Evolutionary conservation across 2,113 vertebrate species (phyloP), one percentile per base, ranked within the genome.

Genomic region (Bubo blakistoni): DNA sequence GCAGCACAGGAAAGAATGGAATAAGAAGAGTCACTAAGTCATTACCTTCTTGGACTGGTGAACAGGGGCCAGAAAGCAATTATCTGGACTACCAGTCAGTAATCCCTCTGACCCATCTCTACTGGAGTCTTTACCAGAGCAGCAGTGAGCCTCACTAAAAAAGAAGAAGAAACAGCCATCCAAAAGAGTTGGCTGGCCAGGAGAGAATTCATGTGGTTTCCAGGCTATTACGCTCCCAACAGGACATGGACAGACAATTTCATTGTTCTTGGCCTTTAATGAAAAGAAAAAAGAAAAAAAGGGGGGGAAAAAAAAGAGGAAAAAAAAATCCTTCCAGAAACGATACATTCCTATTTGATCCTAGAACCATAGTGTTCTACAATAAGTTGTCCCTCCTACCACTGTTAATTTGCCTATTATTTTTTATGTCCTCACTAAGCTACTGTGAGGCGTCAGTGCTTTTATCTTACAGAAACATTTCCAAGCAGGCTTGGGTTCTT

Each of bases 371-470:
- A 49, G 69, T 32, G 85, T 52, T 62, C 49, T 54, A 47, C 65
- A 58, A 1, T 38, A 77, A 82, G 58, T 30, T 86, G 78, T 70
- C n/a, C 46, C 49, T 88, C 81, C 46, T 73, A 47, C 15, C 5
- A 11, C 73, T 93, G 57, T 42, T 93, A 92, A 97, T 94, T 91
- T 91, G n/a, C 78, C 62, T 85, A 55, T 92, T 91, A 73, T 89
- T 92, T 94, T 81, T 59, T 73, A 63, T 66, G 77, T 52, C 13
- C 61, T 86, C 27, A 81, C 54, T 32, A 42, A 87, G 65, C 40
- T 92, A 9, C 86, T 51, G 44, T 18, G 57, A 87, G 65, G 57
- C 67, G 69, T 59, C 69, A 29, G 65, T 18, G 44, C 88, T 93
- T 96, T 91, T 54, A 94, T 94, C 73, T 89, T 15, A 89, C 0